phyloP scores from a whole-genome alignment of 2,113 vertebrate species.

The Melanocharis versteri region DNA sequence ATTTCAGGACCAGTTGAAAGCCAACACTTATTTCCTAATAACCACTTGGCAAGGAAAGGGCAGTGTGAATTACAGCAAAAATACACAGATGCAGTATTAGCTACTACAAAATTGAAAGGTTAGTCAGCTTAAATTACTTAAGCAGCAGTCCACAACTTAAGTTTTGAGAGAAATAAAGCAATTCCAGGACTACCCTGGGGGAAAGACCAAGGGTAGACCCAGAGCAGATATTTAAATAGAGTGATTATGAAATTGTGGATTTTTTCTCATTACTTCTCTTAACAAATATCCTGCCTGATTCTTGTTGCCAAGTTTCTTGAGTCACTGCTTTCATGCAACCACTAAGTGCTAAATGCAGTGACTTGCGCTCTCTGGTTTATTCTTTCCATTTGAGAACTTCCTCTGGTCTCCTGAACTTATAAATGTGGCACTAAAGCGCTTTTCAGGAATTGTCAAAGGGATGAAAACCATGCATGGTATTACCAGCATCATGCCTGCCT shows the following conservation, averaged over 20 bases:
- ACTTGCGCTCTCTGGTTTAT: background rate
- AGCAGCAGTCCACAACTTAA: background rate
- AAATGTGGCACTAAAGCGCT: background rate
- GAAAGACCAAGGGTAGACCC: background rate
- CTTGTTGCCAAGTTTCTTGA: background rate
- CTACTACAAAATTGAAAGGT: background rate
- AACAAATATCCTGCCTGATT: background rate
- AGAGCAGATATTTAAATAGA: background rate
- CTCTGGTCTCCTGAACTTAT: background rate
- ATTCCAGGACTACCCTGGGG: background rate
- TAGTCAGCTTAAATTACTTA: background rate
- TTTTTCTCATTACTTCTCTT: background rate
- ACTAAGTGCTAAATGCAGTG: background rate
- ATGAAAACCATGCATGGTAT: background rate
- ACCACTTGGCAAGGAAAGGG: background rate
- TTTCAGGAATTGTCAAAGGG: background rate
- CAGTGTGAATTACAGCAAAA: background rate
- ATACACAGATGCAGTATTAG: background rate
- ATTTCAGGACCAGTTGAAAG: background rate
- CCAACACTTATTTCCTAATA: background rate
- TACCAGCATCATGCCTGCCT: background rate
- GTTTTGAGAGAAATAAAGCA: background rate
- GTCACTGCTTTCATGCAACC: background rate
- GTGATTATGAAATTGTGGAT: background rate
- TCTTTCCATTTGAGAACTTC: background rate